These are phyloP conservation scores for Epinephelus fuscoguttatus DNA, from an alignment of 2,113 vertebrate species.

Conservation along the genomic window DNA sequence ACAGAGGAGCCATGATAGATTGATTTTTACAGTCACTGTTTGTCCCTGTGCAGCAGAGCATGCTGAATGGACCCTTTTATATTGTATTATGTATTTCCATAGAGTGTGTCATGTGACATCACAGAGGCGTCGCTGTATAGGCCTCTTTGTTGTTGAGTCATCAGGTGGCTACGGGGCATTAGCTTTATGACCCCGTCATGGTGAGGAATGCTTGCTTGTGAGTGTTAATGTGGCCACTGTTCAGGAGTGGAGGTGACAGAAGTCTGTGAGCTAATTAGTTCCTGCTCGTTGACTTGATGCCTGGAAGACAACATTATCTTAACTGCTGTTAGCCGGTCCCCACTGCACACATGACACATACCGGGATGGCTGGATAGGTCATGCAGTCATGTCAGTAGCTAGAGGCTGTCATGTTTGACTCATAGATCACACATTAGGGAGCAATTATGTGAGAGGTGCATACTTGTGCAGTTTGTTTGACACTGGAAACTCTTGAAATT, in stretches of 20 bases:
- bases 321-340: conserved; percentile 52
- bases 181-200: conserved; percentile 60
- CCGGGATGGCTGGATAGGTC: conserved; percentile 43
- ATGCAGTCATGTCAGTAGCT: conserved; percentile 28
- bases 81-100: neutral
- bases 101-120: conserved; percentile 16
- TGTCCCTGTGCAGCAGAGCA: neutral
- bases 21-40: conserved; percentile 16
- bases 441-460: conserved; percentile 9
- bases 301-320: conserved; percentile 72
- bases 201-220: conserved; percentile 62
- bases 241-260: conserved; percentile 60
- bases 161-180: conserved; percentile 27
- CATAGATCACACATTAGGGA: conserved; percentile 48
- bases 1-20: neutral
- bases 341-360: conserved; percentile 58
- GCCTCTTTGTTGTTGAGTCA: conserved; percentile 33
- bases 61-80: conserved; percentile 9
- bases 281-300: conserved; percentile 68
- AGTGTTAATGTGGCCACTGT: conserved; percentile 60
- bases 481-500: neutral
- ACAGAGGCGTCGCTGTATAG: neutral
- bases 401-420: conserved; percentile 39
- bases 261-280: conserved; percentile 78
- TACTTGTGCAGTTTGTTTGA: neutral